A percentile compares a stretch with the other conserved stretches of the same genome.
Conservation (phyloP, 2,113 vertebrate species). For the Pavo muticus region DNA sequence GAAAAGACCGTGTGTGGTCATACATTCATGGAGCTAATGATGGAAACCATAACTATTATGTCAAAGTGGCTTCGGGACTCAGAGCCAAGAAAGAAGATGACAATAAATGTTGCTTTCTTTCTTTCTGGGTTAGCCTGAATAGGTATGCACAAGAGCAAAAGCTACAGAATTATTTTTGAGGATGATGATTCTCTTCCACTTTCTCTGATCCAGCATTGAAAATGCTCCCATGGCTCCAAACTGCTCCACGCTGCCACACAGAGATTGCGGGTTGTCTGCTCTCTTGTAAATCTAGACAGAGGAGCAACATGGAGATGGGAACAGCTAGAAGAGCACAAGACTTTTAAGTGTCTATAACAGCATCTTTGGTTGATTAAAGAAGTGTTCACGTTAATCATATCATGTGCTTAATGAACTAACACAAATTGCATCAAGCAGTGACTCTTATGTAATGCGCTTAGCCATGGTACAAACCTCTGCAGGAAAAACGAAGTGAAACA, state of each 20-base stretch:
- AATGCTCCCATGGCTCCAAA: background rate
- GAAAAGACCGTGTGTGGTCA: background rate
- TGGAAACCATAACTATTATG: background rate
- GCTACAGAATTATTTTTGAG: background rate
- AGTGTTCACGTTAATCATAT: conserved; percentile 18
- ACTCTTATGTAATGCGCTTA: background rate
- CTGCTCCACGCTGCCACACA: background rate
- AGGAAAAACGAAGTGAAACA: background rate
- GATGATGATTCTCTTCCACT: background rate
- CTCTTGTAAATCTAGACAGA: background rate
- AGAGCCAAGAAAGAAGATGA: background rate
- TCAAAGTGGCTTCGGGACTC: background rate
- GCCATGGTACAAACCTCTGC: background rate
- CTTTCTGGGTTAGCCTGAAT: background rate
- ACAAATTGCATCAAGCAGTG: conserved; percentile 21
- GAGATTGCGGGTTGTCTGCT: background rate
- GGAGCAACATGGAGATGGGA: background rate
- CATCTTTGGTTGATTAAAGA: background rate
- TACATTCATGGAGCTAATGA: background rate
- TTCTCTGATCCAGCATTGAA: background rate
- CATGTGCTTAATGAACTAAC: conserved; percentile 28
- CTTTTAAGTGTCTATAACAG: background rate
- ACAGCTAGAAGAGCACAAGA: background rate
- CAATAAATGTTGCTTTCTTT: accelerated
- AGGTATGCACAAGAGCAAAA: background rate